Conservation (phyloP, 2,888 invertebrate species). For the Willowsia nigromaculata region DNA sequence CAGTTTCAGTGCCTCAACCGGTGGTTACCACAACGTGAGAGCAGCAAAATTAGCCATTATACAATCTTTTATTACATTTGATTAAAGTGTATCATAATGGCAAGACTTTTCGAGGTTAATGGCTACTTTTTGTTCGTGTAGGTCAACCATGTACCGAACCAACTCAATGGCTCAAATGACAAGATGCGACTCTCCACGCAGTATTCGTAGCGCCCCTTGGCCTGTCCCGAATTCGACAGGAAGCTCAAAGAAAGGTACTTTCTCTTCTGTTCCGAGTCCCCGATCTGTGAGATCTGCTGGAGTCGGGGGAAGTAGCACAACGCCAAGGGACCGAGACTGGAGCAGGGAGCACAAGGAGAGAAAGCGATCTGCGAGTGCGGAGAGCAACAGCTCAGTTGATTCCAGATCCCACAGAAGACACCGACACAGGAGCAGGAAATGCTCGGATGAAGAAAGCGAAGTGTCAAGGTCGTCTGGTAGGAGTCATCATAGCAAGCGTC, state of each 20-base stretch:
- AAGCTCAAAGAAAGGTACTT: constrained; percentile 76
- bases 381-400: constrained; percentile 94
- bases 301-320: constrained; percentile 74
- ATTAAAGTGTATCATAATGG: background rate
- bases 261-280: constrained; percentile 91
- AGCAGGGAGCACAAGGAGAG: constrained; percentile 73
- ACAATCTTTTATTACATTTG: background rate
- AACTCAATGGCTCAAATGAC: constrained; percentile 79
- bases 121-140: background rate
- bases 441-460: constrained; percentile 95
- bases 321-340: constrained; percentile 62
- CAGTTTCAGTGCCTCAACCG: constrained; percentile 83
- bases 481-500: constrained; percentile 88
- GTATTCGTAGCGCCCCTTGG: constrained; percentile 91
- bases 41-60: background rate
- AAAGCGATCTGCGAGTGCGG: constrained; percentile 86
- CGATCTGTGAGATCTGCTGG: constrained; percentile 89
- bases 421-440: constrained; percentile 87
- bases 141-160: constrained; percentile 78
- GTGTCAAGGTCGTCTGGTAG: constrained; percentile 91
- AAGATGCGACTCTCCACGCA: constrained; percentile 84
- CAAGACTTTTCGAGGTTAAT: background rate
- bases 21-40: constrained; percentile 79
- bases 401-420: constrained; percentile 87
- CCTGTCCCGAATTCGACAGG: constrained; percentile 87